Conservation (phyloP, 2,113 vertebrate species). For the Amazona vittata region DNA sequence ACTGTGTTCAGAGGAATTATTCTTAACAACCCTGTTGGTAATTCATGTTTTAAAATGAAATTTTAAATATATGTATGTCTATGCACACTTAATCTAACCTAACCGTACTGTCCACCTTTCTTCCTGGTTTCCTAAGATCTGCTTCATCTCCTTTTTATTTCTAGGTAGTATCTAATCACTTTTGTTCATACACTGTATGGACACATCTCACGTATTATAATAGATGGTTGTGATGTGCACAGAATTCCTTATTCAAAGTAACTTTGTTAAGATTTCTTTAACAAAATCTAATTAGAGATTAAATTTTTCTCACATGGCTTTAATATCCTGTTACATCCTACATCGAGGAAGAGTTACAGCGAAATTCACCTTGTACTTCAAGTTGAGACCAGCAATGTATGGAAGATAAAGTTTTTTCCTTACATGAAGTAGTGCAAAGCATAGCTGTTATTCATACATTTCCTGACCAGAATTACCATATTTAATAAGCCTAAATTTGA, state of each 20-base stretch:
- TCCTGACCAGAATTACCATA: neutral
- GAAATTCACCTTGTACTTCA: neutral
- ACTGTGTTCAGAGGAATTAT: neutral
- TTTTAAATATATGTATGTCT: neutral
- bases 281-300: neutral
- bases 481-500: neutral
- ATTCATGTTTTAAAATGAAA: neutral
- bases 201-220: fast-evolving
- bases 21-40: neutral
- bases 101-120: neutral
- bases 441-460: neutral
- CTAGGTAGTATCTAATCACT: neutral
- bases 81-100: neutral
- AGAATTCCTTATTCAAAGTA: neutral
- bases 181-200: neutral
- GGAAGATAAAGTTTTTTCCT: neutral
- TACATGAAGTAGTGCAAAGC: neutral
- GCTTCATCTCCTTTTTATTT: neutral
- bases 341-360: neutral
- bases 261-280: neutral
- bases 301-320: neutral
- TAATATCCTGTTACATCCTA: neutral
- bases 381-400: neutral
- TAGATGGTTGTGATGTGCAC: neutral
- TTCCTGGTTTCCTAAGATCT: neutral